These are phyloP conservation scores for Lucilia cuprina DNA, from an alignment of 1,140 invertebrate genomes.

Conservation along the genomic window DNA sequence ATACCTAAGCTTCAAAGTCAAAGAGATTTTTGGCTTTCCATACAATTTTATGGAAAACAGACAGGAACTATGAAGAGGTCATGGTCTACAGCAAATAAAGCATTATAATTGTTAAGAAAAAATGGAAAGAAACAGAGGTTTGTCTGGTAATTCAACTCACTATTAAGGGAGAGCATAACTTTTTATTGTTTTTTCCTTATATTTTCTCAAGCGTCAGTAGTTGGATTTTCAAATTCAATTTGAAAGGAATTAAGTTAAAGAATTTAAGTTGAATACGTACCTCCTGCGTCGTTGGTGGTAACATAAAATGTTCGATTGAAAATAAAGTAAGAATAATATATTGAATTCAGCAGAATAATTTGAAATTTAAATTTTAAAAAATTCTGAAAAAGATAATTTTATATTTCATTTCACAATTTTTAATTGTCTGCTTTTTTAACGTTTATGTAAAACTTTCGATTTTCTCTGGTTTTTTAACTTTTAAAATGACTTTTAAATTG, in stretches of 20 bases:
- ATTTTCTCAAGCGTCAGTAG: background rate
- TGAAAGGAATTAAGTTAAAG: background rate
- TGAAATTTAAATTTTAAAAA: no score
- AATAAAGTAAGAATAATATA: no score
- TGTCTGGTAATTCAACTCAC: background rate
- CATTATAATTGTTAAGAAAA: background rate
- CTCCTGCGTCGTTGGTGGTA: background rate
- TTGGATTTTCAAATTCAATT: conserved; percentile 2
- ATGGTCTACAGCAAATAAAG: background rate
- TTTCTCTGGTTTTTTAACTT: no score
- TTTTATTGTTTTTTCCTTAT: background rate
- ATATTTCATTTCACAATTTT: no score
- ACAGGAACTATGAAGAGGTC: background rate
- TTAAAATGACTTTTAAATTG: no score
- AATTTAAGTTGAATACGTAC: background rate
- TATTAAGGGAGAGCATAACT: background rate
- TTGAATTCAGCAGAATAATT: no score
- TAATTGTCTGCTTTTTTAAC: no score
- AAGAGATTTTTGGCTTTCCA: background rate
- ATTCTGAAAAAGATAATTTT: no score
- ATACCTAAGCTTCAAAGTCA: background rate
- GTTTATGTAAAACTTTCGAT: no score
- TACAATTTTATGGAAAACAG: background rate
- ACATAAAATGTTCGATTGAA: background rate
- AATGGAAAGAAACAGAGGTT: background rate